phyloP scores from a whole-genome alignment of 2,888 invertebrate genomes.

The Tipula lateralis region DNA sequence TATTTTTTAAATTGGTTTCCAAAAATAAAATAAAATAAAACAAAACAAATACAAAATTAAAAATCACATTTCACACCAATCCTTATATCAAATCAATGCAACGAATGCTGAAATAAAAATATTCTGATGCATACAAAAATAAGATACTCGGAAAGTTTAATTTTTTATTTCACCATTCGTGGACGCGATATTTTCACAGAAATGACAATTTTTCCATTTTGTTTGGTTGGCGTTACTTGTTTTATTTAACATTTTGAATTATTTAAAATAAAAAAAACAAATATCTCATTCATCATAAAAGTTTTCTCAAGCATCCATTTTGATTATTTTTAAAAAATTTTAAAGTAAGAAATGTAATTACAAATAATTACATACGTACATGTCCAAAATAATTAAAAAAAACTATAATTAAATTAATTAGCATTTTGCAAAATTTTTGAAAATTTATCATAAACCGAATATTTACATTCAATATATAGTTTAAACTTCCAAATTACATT shows the following conservation, averaged over 20 bases:
- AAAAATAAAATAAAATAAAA: not conserved
- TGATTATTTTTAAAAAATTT: not conserved
- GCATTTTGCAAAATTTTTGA: not conserved
- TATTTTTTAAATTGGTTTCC: not conserved
- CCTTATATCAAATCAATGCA: not conserved
- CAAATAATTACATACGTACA: slow-evolving; percentile 35
- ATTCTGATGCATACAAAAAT: not conserved
- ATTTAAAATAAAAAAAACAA: slow-evolving; percentile 20
- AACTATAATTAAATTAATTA: slow-evolving; percentile 4
- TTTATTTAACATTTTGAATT: not conserved
- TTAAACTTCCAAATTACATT: not conserved
- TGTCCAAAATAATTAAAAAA: slow-evolving; percentile 32
- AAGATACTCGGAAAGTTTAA: not conserved
- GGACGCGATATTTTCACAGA: not conserved
- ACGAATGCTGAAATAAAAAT: not conserved
- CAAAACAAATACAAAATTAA: not conserved
- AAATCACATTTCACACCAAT: not conserved
- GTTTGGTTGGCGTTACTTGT: not conserved
- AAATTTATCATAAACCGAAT: slow-evolving; percentile 25
- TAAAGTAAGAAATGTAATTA: slow-evolving; percentile 29
- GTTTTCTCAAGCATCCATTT: not conserved
- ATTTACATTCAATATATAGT: slow-evolving; percentile 6
- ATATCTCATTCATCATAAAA: slow-evolving; percentile 12
- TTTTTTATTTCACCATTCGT: not conserved
- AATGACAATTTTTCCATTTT: not conserved